Evolutionary conservation across 1,140 invertebrate species (phyloP), one percentile per base, ranked within the genome.

Genomic region (Pseudobourletiella spinata): DNA sequence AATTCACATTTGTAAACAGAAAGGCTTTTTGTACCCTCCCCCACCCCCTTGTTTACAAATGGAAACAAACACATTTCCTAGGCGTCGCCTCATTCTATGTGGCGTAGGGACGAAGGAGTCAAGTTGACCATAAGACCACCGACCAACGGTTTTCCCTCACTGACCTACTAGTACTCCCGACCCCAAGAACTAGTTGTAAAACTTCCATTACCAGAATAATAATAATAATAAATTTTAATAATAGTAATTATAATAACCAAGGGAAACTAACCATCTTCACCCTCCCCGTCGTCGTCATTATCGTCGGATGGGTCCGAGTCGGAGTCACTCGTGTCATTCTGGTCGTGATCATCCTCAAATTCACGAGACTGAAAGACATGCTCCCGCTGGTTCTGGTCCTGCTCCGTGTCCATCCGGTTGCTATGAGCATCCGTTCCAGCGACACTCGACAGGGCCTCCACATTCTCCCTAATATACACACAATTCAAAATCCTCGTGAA

Each of bases 251-350:
- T 11, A 11, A 39, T 0, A 14, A 54, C 26, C 22, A 8, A 54
- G 32, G n/a, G 6, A 22, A 15, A 20, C 46, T 39, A 57, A 15
- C 32, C 60, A 61, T 65, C 65, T 29, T 68, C 67, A 35, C 67
- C 60, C 66, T 71, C 68, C 68, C 73, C 75, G 26, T 76, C 74
- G 22, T 75, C 76, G n/a, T 78, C 74, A 26, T 74, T 74, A 39
- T 77, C 76, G 26, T 75, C 63, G 24, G 62, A 70, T 30, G 61
- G 70, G 59, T 75, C 72, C 29, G 71, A 70, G 57, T 75, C 73
- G 46, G 73, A 72, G 20, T 74, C 73, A 48, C 67, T 71, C n/a
- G 74, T 71, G 42, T 74, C 72, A 44, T 70, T 68, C n/a, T 72
- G 68, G 56, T 72, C 73, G 61, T 73, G 67, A 52, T 70, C 70